Evolutionary conservation across 37 sponge, comb jelly and placozoan species (phyloP).

Genomic region (Mnemiopsis leidyi): DNA sequence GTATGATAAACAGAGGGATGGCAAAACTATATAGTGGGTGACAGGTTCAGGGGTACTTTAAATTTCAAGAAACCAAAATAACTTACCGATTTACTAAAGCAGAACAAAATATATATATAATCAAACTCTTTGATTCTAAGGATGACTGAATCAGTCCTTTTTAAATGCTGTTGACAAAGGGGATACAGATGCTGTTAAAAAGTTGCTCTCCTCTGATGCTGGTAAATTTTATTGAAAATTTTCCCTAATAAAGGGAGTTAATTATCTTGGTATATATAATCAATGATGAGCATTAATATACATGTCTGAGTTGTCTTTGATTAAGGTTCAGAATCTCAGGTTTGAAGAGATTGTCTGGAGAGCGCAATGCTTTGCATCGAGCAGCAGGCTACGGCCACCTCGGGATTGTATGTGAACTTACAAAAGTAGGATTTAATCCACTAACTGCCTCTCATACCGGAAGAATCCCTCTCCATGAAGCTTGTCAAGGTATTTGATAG

Average conservation of each 20-base stretch:
- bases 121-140: no score
- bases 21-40: no score
- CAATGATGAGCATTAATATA: no score
- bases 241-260: background rate
- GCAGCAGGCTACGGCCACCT: conserved; percentile 32
- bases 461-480: conserved; percentile 17
- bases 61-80: no score
- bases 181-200: conserved; percentile 15
- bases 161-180: conserved; percentile 2
- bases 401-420: background rate
- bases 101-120: no score
- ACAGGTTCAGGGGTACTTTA: no score
- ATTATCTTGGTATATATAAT: no score
- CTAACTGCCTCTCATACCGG: conserved; percentile 40
- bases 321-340: background rate
- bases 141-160: background rate
- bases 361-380: conserved; percentile 22
- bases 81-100: no score
- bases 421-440: conserved; percentile 12
- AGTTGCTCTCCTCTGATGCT: background rate
- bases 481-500: conserved; percentile 22
- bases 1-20: no score
- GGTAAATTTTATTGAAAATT: background rate
- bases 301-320: no score
- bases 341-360: background rate